Evolutionary conservation across 2,113 vertebrate species (phyloP).

Genomic region (Nerophis ophidion): DNA sequence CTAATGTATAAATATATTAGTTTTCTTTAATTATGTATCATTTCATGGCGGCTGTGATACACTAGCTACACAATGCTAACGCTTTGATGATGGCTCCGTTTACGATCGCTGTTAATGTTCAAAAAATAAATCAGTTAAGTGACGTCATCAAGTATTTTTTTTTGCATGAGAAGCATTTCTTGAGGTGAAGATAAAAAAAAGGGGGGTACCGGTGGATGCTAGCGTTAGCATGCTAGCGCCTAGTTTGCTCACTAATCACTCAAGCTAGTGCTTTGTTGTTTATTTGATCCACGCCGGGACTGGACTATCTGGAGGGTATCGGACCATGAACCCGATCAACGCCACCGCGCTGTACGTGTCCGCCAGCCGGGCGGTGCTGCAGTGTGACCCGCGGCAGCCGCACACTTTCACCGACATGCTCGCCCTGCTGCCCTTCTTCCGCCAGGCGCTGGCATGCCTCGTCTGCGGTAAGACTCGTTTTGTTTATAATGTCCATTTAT

Average conservation of each 20-base stretch:
- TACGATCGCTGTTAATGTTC: not conserved
- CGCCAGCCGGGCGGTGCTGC: conserved; percentile 92
- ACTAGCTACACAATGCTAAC: conserved; percentile 54
- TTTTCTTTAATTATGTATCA: too few relatives aligned
- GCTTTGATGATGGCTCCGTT: conserved; percentile 38
- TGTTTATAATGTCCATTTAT: not conserved
- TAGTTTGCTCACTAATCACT: conserved; percentile 24
- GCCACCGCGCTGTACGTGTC: conserved; percentile 93
- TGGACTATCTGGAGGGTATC: conserved; percentile 33
- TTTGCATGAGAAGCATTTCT: not conserved
- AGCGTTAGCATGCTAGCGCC: conserved; percentile 34
- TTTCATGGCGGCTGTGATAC: too few relatives aligned
- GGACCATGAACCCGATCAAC: conserved; percentile 93
- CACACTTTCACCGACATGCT: conserved; percentile 86
- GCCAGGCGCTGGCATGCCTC: conserved; percentile 89
- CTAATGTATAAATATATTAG: too few relatives aligned
- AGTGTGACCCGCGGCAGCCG: conserved; percentile 88
- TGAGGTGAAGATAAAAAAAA: not conserved
- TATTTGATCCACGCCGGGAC: conserved; percentile 13
- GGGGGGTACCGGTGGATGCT: conserved; percentile 14
- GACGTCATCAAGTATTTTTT: not conserved
- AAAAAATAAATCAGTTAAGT: not conserved
- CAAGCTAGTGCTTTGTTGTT: conserved; percentile 24
- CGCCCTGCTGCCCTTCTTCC: conserved; percentile 88
- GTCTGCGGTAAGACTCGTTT: conserved; percentile 82